phyloP scores from a whole-genome alignment of 2,797 vertebrate species.

The Oophaga sylvatica region DNA sequence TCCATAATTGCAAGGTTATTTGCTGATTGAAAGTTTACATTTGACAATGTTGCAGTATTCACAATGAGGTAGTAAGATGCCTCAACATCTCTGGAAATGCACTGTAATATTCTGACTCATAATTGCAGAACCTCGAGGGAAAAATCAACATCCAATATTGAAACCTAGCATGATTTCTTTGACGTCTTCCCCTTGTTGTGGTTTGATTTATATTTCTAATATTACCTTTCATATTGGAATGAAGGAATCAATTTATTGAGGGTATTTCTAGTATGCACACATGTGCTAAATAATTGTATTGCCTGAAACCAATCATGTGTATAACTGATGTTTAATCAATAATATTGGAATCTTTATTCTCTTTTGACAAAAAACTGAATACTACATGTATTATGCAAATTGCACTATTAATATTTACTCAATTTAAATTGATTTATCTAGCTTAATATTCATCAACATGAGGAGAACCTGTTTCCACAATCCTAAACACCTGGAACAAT shows the following conservation, averaged over 20 bases:
- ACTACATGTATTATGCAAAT: not conserved
- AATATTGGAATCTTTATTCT: not conserved
- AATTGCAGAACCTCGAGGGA: not conserved
- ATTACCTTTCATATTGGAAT: not conserved
- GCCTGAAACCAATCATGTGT: not conserved
- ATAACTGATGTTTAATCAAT: not conserved
- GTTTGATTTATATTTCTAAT: conserved; percentile 9
- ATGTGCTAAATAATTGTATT: not conserved
- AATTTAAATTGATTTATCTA: not conserved
- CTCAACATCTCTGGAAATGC: not conserved
- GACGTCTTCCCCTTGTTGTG: not conserved
- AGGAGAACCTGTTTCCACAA: not conserved
- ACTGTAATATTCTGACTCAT: not conserved
- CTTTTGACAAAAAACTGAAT: not conserved
- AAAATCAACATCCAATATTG: not conserved
- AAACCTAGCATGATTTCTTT: not conserved
- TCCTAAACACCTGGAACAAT: too few species aligned
- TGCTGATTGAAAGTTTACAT: too few species aligned
- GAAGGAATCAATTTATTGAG: not conserved
- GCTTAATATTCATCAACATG: not conserved
- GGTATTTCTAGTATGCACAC: not conserved
- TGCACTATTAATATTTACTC: not conserved
- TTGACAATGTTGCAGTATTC: not conserved
- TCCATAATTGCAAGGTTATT: too few species aligned
- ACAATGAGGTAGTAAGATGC: not conserved